Conservation (phyloP, 2,113 vertebrate genomes). For the Globicephala melas region DNA sequence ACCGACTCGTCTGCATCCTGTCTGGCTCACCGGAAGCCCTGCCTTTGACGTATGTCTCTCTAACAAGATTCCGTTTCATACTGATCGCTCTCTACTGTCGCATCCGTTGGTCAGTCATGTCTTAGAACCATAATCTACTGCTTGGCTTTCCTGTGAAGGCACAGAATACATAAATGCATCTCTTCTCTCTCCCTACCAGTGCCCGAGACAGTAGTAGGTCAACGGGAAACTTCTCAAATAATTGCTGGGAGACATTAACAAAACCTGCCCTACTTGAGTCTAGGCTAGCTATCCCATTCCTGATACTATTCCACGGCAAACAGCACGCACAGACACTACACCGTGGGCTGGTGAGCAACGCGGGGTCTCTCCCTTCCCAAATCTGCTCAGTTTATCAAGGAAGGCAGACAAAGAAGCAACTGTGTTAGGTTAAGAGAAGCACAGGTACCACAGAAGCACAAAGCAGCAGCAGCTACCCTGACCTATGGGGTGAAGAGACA, state of each 20-base stretch:
- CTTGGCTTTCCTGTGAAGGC: background rate
- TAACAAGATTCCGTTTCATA: background rate
- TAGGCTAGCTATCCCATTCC: background rate
- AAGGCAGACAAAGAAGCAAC: background rate
- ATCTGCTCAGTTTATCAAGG: background rate
- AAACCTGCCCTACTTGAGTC: background rate
- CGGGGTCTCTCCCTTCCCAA: background rate
- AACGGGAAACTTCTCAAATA: background rate
- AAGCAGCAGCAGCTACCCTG: background rate
- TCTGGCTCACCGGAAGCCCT: background rate
- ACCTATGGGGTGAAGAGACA: background rate
- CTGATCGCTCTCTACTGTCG: background rate
- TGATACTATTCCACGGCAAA: background rate
- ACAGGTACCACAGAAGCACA: background rate
- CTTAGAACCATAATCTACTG: background rate
- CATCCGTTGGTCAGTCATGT: background rate
- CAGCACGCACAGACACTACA: fast-evolving
- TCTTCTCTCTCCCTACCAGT: background rate
- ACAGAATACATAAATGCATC: background rate
- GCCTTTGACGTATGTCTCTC: background rate
- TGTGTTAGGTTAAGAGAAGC: background rate
- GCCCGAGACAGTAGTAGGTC: background rate
- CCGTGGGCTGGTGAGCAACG: background rate
- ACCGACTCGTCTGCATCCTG: background rate
- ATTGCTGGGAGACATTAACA: background rate